Base-by-base conservation (phyloP, 2,888 invertebrate genomes). In the Scaptomyza flava region DNA sequence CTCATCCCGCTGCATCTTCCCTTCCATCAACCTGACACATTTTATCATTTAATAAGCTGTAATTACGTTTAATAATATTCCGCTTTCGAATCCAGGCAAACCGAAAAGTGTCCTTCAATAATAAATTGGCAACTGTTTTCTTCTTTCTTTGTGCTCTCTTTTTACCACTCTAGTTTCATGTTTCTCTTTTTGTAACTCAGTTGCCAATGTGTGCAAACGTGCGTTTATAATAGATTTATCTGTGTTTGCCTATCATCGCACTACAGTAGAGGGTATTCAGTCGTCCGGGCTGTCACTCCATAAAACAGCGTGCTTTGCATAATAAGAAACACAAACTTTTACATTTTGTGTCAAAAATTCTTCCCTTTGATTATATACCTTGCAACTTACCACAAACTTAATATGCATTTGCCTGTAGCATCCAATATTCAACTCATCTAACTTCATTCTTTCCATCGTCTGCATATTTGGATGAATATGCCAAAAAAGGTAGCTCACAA, bases 181-280 rank as follows among this genome's bases (percentile, higher is more conserved):
- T 50, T 45, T 31, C 11, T 11, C 31, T 12, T 14, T 27, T 42
- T 43, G 45, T 45, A 45, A 33, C 53, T 58, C 46, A 51, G 36
- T 54, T 60, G 41, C 58, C 65, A 72, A 74, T 75, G 63, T 50
- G 65, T 77, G 85, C 82, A 79, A 74, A 77, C 82, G 85, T 80
- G 84, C 82, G 77, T 79, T 75, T 73, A 77, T 85, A 84, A 84
- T 80, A 75, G 78, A 77, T 85, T 85, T 84, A 80, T 84, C 75
- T 72, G 69, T 72, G 67, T 69, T 73, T 73, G 69, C 66, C 43
- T 65, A 74, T 72, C 68, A 57, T 72, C 68, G 79, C 60, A 64
- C 56, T 68, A 41, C 52, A 50, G 53, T 41, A 59, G 68, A 54
- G 72, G 59, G 76, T 77, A 68, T 62, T 59, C 68, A 61, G 60